Evolutionary conservation across 2,888 invertebrate species (phyloP), one percentile per base, ranked within the genome.

Genomic region (Selenia dentaria): DNA sequence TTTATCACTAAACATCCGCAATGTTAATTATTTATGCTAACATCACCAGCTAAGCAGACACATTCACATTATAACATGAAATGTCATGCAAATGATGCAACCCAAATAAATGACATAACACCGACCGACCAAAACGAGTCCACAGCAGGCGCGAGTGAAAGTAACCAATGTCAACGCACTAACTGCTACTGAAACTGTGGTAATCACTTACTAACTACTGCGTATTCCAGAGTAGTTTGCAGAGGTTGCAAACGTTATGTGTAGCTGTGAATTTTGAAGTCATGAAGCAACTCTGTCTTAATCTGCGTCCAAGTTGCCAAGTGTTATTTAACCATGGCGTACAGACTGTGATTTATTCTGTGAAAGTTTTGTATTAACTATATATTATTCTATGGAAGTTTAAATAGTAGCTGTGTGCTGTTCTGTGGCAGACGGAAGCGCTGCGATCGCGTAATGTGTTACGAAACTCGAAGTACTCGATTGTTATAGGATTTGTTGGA

Each of bases 71-170:
- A 18, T 28, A 40, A 28, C 39, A 18, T 14, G n/a, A 24, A 33
- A 42, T 42, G 22, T 10, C 32, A 40, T 37, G 39, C 40, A 40
- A 50, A 42, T 51, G 27, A 51, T 41, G 45, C 9, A 45, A 51
- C 45, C 35, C 43, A 40, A 25, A 16, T 48, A 16, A 39, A 29
- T 51, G 33, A 36, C 24, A 33, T 45, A 45, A 51, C 31, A 3
- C 14, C 6, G n/a, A n/a, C n/a, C n/a, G n/a, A n/a, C n/a, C n/a
- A 3, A 10, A 36, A 35, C 29, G 38, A 34, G 39, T 12, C 20
- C 34, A 28, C 13, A 33, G 32, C 26, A 42, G 39, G 33, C 26
- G 32, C 38, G 34, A 43, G 50, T 51, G 50, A 51, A 51, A 51
- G 50, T 51, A 9, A 8, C 29, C 44, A 51, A 35, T 45, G 44